Evolutionary conservation across 2,888 invertebrate species (phyloP).

Genomic region (Heliconius aoede): DNA sequence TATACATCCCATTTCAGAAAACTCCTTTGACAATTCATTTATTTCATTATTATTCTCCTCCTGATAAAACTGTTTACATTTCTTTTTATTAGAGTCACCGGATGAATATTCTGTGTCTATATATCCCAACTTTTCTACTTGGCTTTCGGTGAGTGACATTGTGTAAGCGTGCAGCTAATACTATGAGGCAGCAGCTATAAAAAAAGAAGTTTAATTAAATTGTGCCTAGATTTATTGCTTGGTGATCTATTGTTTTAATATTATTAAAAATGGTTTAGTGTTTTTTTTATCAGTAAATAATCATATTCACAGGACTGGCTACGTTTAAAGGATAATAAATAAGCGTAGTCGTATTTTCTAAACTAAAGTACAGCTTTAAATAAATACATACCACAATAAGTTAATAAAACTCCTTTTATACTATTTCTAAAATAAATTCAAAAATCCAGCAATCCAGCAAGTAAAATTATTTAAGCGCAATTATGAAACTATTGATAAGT

Average conservation of each 20-base stretch:
- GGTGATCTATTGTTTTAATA: constrained; percentile 5
- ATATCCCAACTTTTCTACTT: constrained; percentile 59
- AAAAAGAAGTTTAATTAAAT: constrained; percentile 46
- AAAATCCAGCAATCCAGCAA: constrained; percentile 18
- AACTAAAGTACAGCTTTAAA: neutral
- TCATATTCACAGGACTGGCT: neutral
- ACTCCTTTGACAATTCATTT: constrained; percentile 73
- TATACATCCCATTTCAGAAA: constrained; percentile 78
- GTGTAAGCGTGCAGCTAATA: constrained; percentile 67
- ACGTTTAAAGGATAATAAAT: neutral
- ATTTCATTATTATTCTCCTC: constrained; percentile 81
- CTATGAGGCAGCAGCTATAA: constrained; percentile 55
- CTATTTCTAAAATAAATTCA: constrained; percentile 20
- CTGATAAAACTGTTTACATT: constrained; percentile 65
- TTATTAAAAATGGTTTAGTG: neutral
- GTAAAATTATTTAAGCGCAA: constrained; percentile 38
- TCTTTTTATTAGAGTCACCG: constrained; percentile 72
- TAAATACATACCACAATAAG: constrained; percentile 8
- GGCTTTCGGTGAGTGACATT: constrained; percentile 69
- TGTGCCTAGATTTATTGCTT: constrained; percentile 31
- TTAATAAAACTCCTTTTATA: constrained; percentile 11
- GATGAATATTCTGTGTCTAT: constrained; percentile 68
- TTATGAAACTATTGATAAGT: constrained; percentile 49
- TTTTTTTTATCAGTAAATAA: neutral
- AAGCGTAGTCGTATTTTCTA: constrained; percentile 5